Conservation (phyloP, 1,140 invertebrate genomes). For the Pseudobourletiella spinata region DNA sequence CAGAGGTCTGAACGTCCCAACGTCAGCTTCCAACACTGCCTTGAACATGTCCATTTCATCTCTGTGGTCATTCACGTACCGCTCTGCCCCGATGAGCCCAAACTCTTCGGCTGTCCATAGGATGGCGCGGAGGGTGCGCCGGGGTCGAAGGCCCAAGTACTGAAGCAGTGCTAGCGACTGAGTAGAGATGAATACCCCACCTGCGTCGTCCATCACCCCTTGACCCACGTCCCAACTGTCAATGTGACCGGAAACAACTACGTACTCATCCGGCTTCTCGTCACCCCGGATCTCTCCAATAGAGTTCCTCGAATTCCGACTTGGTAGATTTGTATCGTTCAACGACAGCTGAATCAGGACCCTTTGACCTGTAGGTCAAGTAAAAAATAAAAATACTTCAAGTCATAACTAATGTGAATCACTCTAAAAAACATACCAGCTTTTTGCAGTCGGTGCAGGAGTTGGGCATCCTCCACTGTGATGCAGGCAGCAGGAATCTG, state of each 20-base stretch:
- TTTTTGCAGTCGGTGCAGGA: constrained; percentile 56
- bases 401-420: neutral
- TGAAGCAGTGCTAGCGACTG: constrained; percentile 42
- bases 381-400: constrained; percentile 10
- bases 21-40: constrained; percentile 52
- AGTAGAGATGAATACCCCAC: constrained; percentile 47
- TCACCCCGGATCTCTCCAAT: constrained; percentile 59
- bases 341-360: constrained; percentile 50
- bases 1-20: constrained; percentile 48
- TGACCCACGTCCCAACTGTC: constrained; percentile 50
- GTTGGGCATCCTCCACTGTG: constrained; percentile 67
- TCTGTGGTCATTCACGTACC: constrained; percentile 42
- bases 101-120: constrained; percentile 50
- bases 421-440: constrained; percentile 41
- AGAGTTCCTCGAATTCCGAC: constrained; percentile 57
- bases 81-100: constrained; percentile 39
- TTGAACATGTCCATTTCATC: constrained; percentile 54
- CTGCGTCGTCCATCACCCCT: constrained; percentile 34
- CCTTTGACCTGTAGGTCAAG: constrained; percentile 40
- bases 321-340: constrained; percentile 45
- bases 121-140: constrained; percentile 45
- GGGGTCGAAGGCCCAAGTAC: constrained; percentile 42
- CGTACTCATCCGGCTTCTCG: constrained; percentile 52
- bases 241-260: constrained; percentile 73
- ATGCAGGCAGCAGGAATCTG: constrained; percentile 71